phyloP scores from a whole-genome alignment of 2,113 vertebrate species.

The Aldabrachelys gigantea region DNA sequence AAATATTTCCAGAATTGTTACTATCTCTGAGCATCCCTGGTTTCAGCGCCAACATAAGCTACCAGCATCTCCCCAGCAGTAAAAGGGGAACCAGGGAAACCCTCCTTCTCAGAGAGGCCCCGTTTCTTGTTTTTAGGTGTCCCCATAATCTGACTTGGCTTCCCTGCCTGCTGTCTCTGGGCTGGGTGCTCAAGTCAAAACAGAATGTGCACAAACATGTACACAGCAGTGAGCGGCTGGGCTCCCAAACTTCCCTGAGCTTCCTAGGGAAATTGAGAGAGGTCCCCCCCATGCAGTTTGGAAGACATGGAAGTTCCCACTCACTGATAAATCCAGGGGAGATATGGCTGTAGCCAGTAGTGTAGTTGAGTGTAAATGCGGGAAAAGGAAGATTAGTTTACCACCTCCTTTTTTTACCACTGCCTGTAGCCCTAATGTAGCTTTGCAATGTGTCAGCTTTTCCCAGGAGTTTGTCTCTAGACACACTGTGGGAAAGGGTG shows the following conservation, averaged over 20 bases:
- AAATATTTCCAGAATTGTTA: not conserved
- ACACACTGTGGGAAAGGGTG: accelerated
- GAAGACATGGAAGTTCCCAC: not conserved
- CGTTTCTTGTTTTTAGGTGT: not conserved
- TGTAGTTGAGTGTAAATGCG: not conserved
- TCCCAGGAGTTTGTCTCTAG: accelerated
- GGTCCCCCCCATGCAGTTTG: not conserved
- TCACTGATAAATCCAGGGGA: not conserved
- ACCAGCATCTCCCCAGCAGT: not conserved
- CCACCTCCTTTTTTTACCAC: not conserved
- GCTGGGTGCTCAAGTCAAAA: not conserved
- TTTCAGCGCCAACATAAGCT: not conserved
- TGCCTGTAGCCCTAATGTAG: not conserved
- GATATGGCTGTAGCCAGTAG: not conserved
- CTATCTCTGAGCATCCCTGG: not conserved
- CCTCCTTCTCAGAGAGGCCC: too few species aligned
- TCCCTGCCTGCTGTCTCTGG: not conserved
- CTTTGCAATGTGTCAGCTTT: not conserved
- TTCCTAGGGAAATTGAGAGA: not conserved
- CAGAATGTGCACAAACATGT: not conserved
- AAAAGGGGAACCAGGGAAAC: too few species aligned
- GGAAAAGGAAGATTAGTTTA: not conserved
- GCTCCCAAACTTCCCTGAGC: not conserved
- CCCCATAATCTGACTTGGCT: not conserved
- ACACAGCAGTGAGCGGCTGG: not conserved